Conservation (phyloP, 2,797 vertebrate species). For the Parauchenoglanis ngamensis region DNA sequence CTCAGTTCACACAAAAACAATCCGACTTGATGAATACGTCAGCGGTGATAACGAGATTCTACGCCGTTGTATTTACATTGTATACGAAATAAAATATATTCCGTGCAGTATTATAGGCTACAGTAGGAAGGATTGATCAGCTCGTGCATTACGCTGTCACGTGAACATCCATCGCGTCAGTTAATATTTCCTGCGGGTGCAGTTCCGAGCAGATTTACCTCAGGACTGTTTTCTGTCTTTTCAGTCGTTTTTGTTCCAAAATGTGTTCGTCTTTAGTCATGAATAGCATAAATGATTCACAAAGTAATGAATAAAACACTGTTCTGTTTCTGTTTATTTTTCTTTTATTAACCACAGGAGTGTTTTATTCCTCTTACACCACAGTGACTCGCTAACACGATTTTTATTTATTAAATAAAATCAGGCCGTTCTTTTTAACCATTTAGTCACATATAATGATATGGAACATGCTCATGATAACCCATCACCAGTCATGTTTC, state of each 20-base stretch:
- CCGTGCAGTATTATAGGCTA: background rate
- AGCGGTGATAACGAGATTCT: no score
- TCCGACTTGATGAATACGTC: no score
- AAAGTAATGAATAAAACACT: background rate
- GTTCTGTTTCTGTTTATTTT: background rate
- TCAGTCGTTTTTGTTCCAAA: background rate
- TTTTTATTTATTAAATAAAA: background rate
- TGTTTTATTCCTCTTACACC: background rate
- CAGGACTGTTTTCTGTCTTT: background rate
- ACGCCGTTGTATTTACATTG: no score
- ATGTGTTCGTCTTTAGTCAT: background rate
- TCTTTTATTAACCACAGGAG: background rate
- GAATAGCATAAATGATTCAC: background rate
- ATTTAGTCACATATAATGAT: background rate
- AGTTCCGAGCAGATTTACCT: background rate
- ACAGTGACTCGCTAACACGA: background rate
- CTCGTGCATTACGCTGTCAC: background rate
- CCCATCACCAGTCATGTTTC: background rate
- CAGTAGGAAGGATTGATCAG: no score
- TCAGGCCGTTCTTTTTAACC: background rate
- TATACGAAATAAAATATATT: no score
- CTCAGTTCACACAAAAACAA: no score
- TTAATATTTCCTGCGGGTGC: background rate
- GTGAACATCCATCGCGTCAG: background rate
- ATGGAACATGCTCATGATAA: background rate